Conservation (phyloP, 2,888 invertebrate species). For the Timema podura region DNA sequence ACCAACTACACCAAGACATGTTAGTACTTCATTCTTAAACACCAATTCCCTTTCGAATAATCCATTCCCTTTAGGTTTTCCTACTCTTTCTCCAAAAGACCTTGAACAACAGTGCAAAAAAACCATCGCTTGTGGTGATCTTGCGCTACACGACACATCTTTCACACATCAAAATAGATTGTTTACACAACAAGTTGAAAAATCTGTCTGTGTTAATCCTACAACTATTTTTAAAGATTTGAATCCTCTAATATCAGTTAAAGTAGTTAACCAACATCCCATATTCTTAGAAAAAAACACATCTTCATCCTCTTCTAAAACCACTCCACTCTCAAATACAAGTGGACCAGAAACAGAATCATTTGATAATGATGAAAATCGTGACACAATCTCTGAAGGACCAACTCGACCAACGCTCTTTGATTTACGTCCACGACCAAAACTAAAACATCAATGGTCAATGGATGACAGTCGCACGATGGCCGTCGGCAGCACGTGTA, state of each 20-base stretch:
- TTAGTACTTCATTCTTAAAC: background rate
- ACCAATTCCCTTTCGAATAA: background rate
- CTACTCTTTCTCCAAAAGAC: conserved; percentile 14
- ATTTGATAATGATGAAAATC: conserved; percentile 31
- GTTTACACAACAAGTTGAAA: conserved; percentile 11
- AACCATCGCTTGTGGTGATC: conserved; percentile 1
- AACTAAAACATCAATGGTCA: conserved; percentile 34
- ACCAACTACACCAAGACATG: conserved; percentile 14
- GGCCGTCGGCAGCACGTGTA: conserved; percentile 10
- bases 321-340: conserved; percentile 7
- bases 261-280: no score
- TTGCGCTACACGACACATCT: background rate
- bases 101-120: conserved; percentile 9
- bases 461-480: conserved; percentile 32
- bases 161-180: background rate
- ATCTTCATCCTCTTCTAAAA: background rate
- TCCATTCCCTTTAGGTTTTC: conserved; percentile 4
- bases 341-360: conserved; percentile 24
- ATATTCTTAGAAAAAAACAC: no score
- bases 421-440: conserved; percentile 29
- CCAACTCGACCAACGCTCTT: conserved; percentile 27
- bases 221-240: background rate
- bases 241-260: no score
- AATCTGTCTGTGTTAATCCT: background rate
- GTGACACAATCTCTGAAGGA: conserved; percentile 29